A percentile compares a stretch with the other conserved stretches of the same genome.
These are phyloP conservation scores for Daboia siamensis DNA, from an alignment of 2,113 vertebrate genomes.

Conservation along the genomic window DNA sequence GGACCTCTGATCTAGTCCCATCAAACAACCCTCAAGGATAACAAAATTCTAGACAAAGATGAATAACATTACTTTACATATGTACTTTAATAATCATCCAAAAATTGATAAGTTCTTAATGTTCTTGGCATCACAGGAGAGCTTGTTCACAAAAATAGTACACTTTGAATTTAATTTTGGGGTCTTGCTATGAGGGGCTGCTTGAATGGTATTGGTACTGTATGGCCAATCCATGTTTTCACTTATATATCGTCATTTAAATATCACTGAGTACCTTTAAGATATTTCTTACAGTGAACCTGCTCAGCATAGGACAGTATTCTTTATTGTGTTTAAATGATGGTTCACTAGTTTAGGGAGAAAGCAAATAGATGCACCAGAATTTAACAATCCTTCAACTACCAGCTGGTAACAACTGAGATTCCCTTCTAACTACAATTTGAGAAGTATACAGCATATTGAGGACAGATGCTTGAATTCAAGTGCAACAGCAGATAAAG, in stretches of 20 bases:
- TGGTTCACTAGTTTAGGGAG: background rate
- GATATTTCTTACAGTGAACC: background rate
- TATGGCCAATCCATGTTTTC: background rate
- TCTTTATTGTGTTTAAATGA: background rate
- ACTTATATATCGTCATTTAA: background rate
- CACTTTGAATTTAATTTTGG: background rate
- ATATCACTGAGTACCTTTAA: background rate
- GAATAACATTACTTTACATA: background rate
- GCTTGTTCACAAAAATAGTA: background rate
- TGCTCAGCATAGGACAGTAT: background rate
- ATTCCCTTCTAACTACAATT: background rate
- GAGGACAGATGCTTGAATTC: background rate
- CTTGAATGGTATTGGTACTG: background rate
- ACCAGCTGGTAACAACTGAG: background rate
- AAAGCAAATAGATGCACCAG: background rate
- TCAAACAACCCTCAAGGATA: constrained; percentile 18
- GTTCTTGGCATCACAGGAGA: background rate
- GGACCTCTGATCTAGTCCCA: constrained; percentile 10
- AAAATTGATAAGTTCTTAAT: background rate
- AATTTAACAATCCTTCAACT: background rate
- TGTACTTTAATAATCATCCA: background rate
- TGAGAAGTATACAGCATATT: background rate
- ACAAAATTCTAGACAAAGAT: background rate
- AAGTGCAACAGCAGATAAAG: background rate
- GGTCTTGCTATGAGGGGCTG: background rate